These are phyloP conservation scores for Xanthia icteritia DNA, from an alignment of 2,888 invertebrate genomes.

Conservation along the genomic window DNA sequence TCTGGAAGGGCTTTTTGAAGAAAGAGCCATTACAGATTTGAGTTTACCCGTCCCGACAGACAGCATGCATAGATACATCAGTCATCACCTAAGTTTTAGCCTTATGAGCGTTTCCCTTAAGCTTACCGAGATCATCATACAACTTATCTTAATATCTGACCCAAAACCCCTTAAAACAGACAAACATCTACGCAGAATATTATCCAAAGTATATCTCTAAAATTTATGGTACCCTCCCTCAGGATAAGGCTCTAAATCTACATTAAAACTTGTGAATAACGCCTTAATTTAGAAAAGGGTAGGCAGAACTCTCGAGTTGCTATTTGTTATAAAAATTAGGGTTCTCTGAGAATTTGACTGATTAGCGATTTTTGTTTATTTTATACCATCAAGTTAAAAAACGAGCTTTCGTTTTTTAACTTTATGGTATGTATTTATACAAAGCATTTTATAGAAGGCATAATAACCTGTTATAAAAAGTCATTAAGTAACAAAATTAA, in stretches of 20 bases:
- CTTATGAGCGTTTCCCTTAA: not conserved
- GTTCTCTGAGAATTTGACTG: constrained; percentile 3
- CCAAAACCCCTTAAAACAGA: constrained; percentile 7
- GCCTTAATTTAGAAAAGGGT: constrained; percentile 61
- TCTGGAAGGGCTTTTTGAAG: no score
- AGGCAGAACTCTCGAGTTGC: constrained; percentile 15
- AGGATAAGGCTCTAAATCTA: constrained; percentile 53
- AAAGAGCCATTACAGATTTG: no score
- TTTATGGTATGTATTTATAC: not conserved
- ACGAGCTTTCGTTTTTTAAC: not conserved
- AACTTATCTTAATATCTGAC: constrained; percentile 7
- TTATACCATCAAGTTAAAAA: no score
- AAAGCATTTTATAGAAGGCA: not conserved
- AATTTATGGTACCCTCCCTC: constrained; percentile 53
- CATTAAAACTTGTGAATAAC: constrained; percentile 62
- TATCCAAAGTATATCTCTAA: constrained; percentile 36
- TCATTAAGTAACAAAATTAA: not conserved
- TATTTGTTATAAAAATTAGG: constrained; percentile 51
- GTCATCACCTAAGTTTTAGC: no score
- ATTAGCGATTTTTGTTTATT: constrained; percentile 23
- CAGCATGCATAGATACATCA: no score
- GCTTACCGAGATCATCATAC: not conserved
- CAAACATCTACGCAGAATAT: constrained; percentile 41
- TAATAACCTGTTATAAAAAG: not conserved
- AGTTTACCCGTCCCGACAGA: no score